phyloP scores from a whole-genome alignment of 2,797 vertebrate genomes.

The Huso huso region DNA sequence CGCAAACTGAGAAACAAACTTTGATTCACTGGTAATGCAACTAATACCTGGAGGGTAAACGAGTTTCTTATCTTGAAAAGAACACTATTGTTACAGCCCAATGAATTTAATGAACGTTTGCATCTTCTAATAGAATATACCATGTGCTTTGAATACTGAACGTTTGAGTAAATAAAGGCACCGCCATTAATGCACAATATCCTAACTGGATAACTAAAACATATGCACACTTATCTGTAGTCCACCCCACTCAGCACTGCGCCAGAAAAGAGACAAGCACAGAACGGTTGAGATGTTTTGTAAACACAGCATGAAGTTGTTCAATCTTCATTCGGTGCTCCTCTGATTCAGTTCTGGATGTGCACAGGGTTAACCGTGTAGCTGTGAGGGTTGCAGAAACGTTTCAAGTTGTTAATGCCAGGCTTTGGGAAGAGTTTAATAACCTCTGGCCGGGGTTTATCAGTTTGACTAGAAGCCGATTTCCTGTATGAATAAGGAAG shows the following conservation, averaged over 20 bases:
- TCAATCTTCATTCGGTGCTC: too few relatives aligned
- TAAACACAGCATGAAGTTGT: background rate
- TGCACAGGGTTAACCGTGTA: too few relatives aligned
- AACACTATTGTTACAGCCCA: constrained; percentile 36
- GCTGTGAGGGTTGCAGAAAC: too few relatives aligned
- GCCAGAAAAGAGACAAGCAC: constrained; percentile 4
- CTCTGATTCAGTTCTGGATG: too few relatives aligned
- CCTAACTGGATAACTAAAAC: background rate
- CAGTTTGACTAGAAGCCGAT: constrained; percentile 9
- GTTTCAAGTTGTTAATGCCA: constrained; percentile 11
- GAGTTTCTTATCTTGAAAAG: constrained; percentile 23
- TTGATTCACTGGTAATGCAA: constrained; percentile 34
- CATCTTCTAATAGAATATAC: constrained; percentile 33
- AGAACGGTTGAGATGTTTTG: background rate
- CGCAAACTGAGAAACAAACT: constrained; percentile 23
- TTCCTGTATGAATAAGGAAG: constrained; percentile 36
- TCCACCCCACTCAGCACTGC: constrained; percentile 12
- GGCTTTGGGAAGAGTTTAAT: constrained; percentile 13
- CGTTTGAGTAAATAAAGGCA: constrained; percentile 35
- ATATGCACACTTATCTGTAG: constrained; percentile 12
- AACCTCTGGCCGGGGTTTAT: constrained; percentile 26
- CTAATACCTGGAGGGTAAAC: constrained; percentile 40
- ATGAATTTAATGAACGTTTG: constrained; percentile 43
- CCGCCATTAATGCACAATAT: constrained; percentile 16
- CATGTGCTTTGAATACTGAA: constrained; percentile 35